A percentile compares a stretch with the other conserved stretches of the same genome.
These are phyloP conservation scores for Morone chrysops DNA, from an alignment of 2,113 vertebrate genomes.

Conservation along the genomic window DNA sequence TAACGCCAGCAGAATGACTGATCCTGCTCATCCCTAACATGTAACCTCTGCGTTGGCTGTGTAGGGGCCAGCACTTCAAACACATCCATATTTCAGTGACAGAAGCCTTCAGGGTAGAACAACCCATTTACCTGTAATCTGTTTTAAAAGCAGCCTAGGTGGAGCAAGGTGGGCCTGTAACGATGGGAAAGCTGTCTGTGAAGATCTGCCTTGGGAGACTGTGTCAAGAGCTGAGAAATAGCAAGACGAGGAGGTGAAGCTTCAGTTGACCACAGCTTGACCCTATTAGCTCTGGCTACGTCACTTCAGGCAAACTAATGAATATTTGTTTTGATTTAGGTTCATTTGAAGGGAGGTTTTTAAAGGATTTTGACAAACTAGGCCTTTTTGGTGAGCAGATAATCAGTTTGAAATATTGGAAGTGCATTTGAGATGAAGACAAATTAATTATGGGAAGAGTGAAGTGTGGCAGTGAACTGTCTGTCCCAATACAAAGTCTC, in stretches of 20 bases:
- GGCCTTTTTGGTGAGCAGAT: constrained; percentile 25
- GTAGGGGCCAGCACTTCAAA: constrained; percentile 71
- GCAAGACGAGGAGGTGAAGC: constrained; percentile 19
- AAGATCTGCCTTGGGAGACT: constrained; percentile 31
- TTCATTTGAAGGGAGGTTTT: neutral
- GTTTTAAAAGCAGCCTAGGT: constrained; percentile 49
- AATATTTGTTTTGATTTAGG: constrained; percentile 15
- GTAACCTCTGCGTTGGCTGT: constrained; percentile 45
- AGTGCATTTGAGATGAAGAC: neutral
- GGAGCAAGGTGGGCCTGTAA: constrained; percentile 28
- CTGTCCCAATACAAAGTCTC: neutral
- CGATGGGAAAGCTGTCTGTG: constrained; percentile 42
- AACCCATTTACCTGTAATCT: constrained; percentile 78
- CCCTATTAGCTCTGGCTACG: constrained; percentile 15
- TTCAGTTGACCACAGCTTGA: constrained; percentile 65
- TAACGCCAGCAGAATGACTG: constrained; percentile 64
- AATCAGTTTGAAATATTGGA: constrained; percentile 4
- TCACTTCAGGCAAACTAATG: constrained; percentile 41
- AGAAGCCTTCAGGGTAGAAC: constrained; percentile 72
- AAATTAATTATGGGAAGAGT: neutral
- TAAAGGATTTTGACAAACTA: constrained; percentile 13
- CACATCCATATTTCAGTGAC: constrained; percentile 80
- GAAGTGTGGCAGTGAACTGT: neutral
- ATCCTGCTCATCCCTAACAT: constrained; percentile 66
- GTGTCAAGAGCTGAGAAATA: constrained; percentile 26